Evolutionary conservation across 1,140 invertebrate genomes (phyloP), one percentile per base, ranked within the genome.

Genomic region (Monomorium pharaonis): DNA sequence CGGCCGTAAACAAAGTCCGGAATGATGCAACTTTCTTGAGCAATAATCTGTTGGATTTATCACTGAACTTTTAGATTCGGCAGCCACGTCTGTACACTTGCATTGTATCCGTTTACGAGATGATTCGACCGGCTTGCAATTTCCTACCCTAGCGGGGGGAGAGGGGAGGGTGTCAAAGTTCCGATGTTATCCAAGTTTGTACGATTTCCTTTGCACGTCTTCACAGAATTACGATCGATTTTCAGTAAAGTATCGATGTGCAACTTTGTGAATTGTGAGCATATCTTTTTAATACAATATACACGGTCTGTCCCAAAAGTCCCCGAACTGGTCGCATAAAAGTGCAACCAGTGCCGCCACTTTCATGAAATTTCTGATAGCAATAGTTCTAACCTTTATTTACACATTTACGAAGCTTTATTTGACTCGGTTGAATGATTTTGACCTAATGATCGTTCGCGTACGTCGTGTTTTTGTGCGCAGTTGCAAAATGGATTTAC

Each of bases 31-130:
- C 33, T 81, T 72, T 44, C 49, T 27, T 54, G 21, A 9, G 65
- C 77, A 72, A 58, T 75, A 88, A 89, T 72, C 54, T 14, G 51
- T 24, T 16, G 56, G 75, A 81, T 89, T 86, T 89, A 84, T 58
- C 27, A 37, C 56, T 42, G 24, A 89, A 89, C 88, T 89, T 89
- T 72, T 58, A 44, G 83, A 65, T 85, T 69, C 33, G 33, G 72
- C 51, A 75, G 67, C 77, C 85, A 85, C 51, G 67, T 37, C 21
- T 21, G 33, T 65, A 60, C 69, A 70, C 65, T 60, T 56, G 83
- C 49, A 76, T 74, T 49, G 88, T 88, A 89, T 88, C 60, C 67
- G 75, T 85, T 60, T 42, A 58, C 65, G 30, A 27, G 76, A 62
- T 63, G 69, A 65, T 14, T 65, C 47, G 78, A 65, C 77, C 58